Percentiles rank a stretch among this genome's conserved stretches.
phyloP scores from a whole-genome alignment of 2,797 vertebrate genomes.

The Dryobates pubescens region DNA sequence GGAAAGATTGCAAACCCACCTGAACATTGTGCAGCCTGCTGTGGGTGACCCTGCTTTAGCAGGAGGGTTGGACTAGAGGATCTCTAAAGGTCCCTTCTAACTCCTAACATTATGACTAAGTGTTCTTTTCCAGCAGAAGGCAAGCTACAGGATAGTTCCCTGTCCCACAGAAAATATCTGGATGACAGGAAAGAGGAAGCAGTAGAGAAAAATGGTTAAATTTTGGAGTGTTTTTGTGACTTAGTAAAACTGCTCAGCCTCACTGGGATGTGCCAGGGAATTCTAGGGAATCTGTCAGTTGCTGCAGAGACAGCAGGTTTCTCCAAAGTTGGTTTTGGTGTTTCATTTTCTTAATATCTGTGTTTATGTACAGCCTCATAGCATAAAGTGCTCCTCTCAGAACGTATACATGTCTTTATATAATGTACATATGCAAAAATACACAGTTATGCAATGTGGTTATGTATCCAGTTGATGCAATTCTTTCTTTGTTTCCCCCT shows the following conservation, averaged over 20 bases:
- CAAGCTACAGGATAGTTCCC: neutral
- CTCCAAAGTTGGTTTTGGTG: neutral
- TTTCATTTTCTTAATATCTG: constrained; percentile 11
- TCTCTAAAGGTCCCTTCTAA: no score
- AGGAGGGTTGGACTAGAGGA: no score
- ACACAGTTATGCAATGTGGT: constrained; percentile 5
- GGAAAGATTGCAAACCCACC: no score
- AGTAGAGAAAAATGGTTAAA: constrained; percentile 4
- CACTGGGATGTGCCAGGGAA: neutral
- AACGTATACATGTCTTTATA: neutral
- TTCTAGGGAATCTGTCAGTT: constrained; percentile 36
- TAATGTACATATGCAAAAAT: constrained; percentile 3
- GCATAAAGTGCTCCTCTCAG: neutral
- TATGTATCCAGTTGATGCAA: neutral
- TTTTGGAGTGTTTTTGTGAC: constrained; percentile 2
- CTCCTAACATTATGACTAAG: no score
- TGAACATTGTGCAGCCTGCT: no score
- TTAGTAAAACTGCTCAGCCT: neutral
- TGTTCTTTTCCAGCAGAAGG: neutral
- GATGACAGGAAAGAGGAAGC: constrained; percentile 1
- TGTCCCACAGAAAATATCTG: neutral
- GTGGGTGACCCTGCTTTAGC: no score
- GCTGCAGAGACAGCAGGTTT: neutral
- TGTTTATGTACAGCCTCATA: constrained; percentile 15
- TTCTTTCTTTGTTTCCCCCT: neutral